phyloP scores from a whole-genome alignment of 2,113 vertebrate species.

The Peromyscus californicus region DNA sequence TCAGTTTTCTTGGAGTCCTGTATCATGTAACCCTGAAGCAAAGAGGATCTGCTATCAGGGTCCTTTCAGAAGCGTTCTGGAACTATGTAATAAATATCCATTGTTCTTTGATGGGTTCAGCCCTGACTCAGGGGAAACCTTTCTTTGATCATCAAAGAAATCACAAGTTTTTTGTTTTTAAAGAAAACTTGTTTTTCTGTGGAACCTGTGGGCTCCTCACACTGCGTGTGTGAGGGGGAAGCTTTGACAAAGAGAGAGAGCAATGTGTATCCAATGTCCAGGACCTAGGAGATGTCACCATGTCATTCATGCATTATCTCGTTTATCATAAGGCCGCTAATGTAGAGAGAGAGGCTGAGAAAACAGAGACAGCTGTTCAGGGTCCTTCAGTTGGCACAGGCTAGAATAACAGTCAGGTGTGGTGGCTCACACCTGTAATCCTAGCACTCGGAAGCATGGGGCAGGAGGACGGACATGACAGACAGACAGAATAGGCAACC shows the following conservation, averaged over 20 bases:
- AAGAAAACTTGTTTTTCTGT: conserved; percentile 64
- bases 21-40: background rate
- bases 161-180: conserved; percentile 58
- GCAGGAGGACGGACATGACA: background rate
- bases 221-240: background rate
- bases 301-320: background rate
- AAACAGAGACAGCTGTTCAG: background rate
- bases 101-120: conserved; percentile 26
- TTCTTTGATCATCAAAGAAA: conserved; percentile 76
- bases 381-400: background rate
- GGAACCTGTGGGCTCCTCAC: conserved; percentile 46
- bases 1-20: background rate
- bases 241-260: background rate
- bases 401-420: background rate
- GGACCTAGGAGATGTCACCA: background rate
- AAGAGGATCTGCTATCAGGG: background rate
- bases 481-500: background rate
- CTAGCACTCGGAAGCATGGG: background rate
- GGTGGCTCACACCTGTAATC: background rate
- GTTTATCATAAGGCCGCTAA: conserved; percentile 6
- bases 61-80: background rate
- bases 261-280: background rate
- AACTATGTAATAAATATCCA: conserved; percentile 36
- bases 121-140: conserved; percentile 22
- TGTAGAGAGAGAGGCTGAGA: conserved; percentile 43